These are phyloP conservation scores for Phrynocephalus versicolor DNA, from an alignment of 2,113 vertebrate genomes.

Conservation along the genomic window DNA sequence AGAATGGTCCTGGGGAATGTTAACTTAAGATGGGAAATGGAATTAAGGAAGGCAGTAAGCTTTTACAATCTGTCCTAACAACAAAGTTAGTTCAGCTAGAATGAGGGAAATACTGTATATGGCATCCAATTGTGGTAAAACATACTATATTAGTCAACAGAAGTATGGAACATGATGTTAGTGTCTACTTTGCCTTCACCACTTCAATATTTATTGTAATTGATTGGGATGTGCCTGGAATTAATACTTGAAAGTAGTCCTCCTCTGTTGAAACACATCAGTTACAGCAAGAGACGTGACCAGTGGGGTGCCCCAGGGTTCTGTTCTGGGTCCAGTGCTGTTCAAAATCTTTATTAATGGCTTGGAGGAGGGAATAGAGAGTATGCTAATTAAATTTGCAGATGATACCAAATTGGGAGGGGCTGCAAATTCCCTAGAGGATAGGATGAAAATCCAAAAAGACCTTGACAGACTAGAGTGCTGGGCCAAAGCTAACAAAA, in stretches of 20 bases:
- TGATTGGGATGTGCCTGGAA: not conserved
- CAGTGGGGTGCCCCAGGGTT: too few relatives aligned
- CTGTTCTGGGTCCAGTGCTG: too few relatives aligned
- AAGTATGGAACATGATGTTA: not conserved
- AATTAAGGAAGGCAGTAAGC: not conserved
- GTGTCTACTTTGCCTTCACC: not conserved
- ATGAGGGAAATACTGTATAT: not conserved
- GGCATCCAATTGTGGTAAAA: not conserved
- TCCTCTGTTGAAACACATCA: too few relatives aligned
- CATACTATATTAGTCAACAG: not conserved
- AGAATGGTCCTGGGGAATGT: not conserved
- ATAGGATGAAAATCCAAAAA: too few relatives aligned
- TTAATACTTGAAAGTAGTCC: not conserved
- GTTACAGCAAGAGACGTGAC: too few relatives aligned
- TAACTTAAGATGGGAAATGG: constrained; percentile 1
- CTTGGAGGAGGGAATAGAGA: too few relatives aligned
- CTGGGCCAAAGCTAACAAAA: too few relatives aligned
- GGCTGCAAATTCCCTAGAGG: too few relatives aligned
- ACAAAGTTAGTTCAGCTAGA: not conserved
- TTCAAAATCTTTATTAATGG: too few relatives aligned
- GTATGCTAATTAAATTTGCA: too few relatives aligned
- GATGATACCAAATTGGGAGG: too few relatives aligned
- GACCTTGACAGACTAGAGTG: too few relatives aligned
- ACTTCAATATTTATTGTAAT: not conserved
- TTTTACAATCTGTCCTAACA: not conserved